These are phyloP conservation scores for Pogonophryne albipinna DNA, from an alignment of 2,797 vertebrate genomes.

Conservation along the genomic window DNA sequence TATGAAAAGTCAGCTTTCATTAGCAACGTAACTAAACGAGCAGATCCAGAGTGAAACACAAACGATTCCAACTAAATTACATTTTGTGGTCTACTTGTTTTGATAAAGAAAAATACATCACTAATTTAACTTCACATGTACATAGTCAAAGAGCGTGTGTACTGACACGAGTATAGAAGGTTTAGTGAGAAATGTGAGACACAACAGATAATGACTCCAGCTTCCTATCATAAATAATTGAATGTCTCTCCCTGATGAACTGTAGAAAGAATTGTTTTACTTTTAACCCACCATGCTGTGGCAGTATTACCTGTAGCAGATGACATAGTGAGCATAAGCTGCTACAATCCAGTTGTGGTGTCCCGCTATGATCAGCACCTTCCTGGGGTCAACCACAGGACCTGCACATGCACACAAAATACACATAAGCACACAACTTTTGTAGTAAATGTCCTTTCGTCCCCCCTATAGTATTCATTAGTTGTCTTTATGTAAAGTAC, in stretches of 20 bases:
- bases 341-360: slow-evolving; percentile 99
- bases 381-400: slow-evolving; percentile 93
- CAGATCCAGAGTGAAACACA: not conserved
- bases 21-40: not conserved
- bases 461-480: not conserved
- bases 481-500: not conserved
- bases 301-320: slow-evolving; percentile 94
- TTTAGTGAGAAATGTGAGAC: slow-evolving; percentile 35
- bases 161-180: not conserved
- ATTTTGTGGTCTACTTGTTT: not conserved
- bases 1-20: not conserved
- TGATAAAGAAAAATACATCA: not conserved
- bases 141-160: not conserved
- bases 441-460: not conserved
- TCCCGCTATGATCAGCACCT: slow-evolving; percentile 96
- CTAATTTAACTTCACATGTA: not conserved
- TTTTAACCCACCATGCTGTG: not conserved
- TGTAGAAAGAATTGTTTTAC: not conserved
- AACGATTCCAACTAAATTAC: not conserved
- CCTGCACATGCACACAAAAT: slow-evolving; percentile 74
- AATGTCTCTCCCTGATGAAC: slow-evolving; percentile 8
- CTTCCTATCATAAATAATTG: slow-evolving; percentile 34
- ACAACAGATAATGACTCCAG: slow-evolving; percentile 20
- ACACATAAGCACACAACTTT: slow-evolving; percentile 2
- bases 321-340: slow-evolving; percentile 97